Evolutionary conservation across 2,113 vertebrate genomes (phyloP).

Genomic region (Myanophis thanlyinensis): DNA sequence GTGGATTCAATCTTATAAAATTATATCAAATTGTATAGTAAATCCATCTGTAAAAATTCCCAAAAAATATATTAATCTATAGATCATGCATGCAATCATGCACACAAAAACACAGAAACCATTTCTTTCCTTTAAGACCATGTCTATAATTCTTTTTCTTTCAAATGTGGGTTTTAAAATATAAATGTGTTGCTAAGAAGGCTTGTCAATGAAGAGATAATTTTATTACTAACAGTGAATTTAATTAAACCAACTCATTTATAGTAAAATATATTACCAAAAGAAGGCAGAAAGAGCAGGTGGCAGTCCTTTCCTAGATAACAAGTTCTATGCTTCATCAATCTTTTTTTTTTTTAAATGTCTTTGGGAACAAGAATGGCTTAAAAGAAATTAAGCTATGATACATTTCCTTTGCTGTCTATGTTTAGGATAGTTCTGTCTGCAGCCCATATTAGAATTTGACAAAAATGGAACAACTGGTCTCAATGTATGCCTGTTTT

Average conservation of each 20-base stretch:
- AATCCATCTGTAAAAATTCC: background rate
- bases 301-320: slow-evolving; percentile 18
- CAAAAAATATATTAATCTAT: background rate
- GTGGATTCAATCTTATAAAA: background rate
- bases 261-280: slow-evolving; percentile 40
- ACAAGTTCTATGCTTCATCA: slow-evolving; percentile 17
- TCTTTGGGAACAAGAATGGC: slow-evolving; percentile 41
- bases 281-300: slow-evolving; percentile 26
- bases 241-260: slow-evolving; percentile 55
- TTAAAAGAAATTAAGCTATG: slow-evolving; percentile 24
- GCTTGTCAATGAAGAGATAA: slow-evolving; percentile 36
- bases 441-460: background rate
- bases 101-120: background rate
- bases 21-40: background rate
- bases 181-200: slow-evolving; percentile 33
- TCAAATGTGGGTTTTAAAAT: slow-evolving; percentile 41
- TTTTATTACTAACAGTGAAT: slow-evolving; percentile 47
- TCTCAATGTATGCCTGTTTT: background rate
- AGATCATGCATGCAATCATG: background rate
- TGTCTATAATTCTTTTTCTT: slow-evolving; percentile 32
- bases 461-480: background rate
- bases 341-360: slow-evolving; percentile 43
- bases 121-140: background rate
- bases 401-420: background rate
- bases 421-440: background rate